phyloP scores from a whole-genome alignment of 2,888 invertebrate species.

The Apamea sordens region DNA sequence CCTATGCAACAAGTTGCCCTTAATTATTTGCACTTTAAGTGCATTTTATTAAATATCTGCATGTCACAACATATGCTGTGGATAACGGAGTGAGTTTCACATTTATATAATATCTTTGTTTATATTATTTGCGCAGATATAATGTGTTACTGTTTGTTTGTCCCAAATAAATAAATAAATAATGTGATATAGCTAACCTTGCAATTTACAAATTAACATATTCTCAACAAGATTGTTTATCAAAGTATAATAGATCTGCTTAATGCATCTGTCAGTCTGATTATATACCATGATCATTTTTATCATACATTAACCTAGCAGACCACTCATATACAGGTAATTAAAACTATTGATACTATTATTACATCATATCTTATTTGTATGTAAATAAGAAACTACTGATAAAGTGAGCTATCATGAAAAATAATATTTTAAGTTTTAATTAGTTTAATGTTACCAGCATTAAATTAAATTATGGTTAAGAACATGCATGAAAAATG shows the following conservation, averaged over 20 bases:
- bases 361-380: slow-evolving; percentile 20
- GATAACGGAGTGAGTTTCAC: too few relatives aligned
- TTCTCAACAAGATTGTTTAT: slow-evolving; percentile 22
- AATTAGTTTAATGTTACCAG: slow-evolving; percentile 75
- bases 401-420: slow-evolving; percentile 38
- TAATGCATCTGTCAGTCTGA: slow-evolving; percentile 21
- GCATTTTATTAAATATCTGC: slow-evolving; percentile 16
- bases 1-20: slow-evolving; percentile 53
- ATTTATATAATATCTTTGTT: too few relatives aligned
- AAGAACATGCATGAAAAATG: slow-evolving; percentile 35
- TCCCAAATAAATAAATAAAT: too few relatives aligned
- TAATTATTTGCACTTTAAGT: slow-evolving; percentile 5
- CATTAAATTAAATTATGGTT: slow-evolving; percentile 28
- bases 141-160: too few relatives aligned
- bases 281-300: slow-evolving; percentile 19
- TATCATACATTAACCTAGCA: slow-evolving; percentile 43
- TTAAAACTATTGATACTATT: slow-evolving; percentile 29
- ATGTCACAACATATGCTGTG: slow-evolving; percentile 3
- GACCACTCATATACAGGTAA: slow-evolving; percentile 18
- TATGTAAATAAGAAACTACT: slow-evolving; percentile 29
- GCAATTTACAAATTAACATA: slow-evolving; percentile 34
- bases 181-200: slow-evolving; percentile 39
- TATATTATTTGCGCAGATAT: too few relatives aligned
- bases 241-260: slow-evolving; percentile 27
- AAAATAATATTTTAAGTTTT: slow-evolving; percentile 26